Percentiles rank a stretch among this genome's conserved stretches.
Evolutionary conservation across 2,113 vertebrate species (phyloP).

Genomic region (Pogona vitticeps): DNA sequence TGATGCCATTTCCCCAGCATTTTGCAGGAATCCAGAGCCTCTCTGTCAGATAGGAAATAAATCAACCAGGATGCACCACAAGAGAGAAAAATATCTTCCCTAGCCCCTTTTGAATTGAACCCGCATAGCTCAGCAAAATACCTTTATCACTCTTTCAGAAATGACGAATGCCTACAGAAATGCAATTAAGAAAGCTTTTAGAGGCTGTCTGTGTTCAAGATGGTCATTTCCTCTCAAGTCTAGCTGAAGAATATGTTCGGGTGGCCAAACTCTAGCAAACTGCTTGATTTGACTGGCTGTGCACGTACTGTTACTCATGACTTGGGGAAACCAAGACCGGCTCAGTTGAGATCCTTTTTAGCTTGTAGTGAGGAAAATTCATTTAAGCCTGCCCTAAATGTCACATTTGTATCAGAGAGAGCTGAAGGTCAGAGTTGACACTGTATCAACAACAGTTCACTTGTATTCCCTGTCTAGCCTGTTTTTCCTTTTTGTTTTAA

Average conservation of each 20-base stretch:
- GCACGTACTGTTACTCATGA: background rate
- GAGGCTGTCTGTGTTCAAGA: background rate
- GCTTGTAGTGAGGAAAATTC: background rate
- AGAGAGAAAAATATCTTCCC: background rate
- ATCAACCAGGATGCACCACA: background rate
- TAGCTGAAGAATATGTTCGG: constrained; percentile 7
- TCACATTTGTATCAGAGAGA: background rate
- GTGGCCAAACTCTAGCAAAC: background rate
- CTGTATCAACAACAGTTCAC: background rate
- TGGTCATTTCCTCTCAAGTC: background rate
- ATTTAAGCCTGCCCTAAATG: background rate
- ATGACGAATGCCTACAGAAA: background rate
- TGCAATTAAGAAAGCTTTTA: background rate
- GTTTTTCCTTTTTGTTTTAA: background rate
- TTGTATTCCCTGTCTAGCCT: background rate
- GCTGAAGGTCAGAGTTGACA: constrained; percentile 27
- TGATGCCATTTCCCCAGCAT: background rate
- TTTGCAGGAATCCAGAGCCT: background rate
- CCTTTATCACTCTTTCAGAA: background rate
- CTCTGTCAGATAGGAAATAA: background rate
- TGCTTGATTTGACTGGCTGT: constrained; percentile 18
- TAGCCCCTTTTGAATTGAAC: background rate
- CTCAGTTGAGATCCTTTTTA: background rate
- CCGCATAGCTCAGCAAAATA: background rate
- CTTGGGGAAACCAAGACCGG: constrained; percentile 6